Base-by-base conservation (phyloP, 2,113 vertebrate genomes). In the Todiramphus chloris region DNA sequence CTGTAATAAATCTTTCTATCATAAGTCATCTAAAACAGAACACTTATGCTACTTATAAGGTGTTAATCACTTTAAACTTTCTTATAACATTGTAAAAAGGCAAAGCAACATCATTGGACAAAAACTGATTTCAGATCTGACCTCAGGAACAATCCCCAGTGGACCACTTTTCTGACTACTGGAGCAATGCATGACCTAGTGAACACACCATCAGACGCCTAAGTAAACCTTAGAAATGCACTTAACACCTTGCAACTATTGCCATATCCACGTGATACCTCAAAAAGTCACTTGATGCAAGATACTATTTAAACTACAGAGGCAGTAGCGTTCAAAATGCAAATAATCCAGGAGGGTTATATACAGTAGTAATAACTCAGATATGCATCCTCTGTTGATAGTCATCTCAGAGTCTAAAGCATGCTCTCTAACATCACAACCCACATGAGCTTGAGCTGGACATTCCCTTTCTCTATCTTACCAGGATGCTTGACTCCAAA, bases 401-500 rank as follows among this genome's bases (percentile, higher is more conserved):
- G 23, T 7, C 6, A 6, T 30, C 51, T 39, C 46, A 53, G 60
- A 78, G 13, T 31, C 50, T 58, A 16, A 74, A 63, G 48, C 9
- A 79, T 17, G 13, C 31, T 50, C 39, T 60, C 46, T 23, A 76
- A 27, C 0, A 5, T 31, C 44, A 85, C 46, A 84, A 17, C 10
- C 19, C 56, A 39, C 17, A 35, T 0, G 0, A 63, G 66, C 27
- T 43, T 41, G n/a, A 62, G 80, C 13, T 66, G 68, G 15, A 44
- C 9, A 10, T 43, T 8, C 48, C 59, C 23, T 53, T 44, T 75
- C 81, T 30, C 28, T 66, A 3, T 83, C 97, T 93, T 96, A 98
- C 98, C 96, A 51, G 98, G 98, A 58, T 93, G 86, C 89, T 91
- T 88, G 5, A 98, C 98, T 78, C 99, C 99, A 0, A 96, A 97